phyloP scores from a whole-genome alignment of 2,888 invertebrate genomes.

The Ditylenchus weischeri region DNA sequence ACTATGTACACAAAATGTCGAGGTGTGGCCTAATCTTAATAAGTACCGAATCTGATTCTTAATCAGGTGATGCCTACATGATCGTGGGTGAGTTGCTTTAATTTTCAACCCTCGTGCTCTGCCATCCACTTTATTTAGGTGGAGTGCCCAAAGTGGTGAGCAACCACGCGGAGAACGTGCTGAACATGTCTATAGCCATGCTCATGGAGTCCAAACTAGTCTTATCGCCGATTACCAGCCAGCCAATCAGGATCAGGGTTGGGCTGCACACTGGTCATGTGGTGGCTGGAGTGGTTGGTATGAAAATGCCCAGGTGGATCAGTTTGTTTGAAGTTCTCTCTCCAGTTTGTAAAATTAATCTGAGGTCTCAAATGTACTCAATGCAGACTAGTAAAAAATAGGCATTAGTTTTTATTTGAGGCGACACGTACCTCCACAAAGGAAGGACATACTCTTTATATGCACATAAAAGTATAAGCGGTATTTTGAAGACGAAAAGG shows the following conservation, averaged over 20 bases:
- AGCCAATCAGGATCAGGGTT: conserved; percentile 41
- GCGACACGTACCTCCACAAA: too few relatives aligned
- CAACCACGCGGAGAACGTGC: conserved; percentile 47
- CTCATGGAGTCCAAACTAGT: conserved; percentile 54
- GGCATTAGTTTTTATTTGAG: too few relatives aligned
- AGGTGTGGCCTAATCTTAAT: too few relatives aligned
- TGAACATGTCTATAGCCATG: conserved; percentile 54
- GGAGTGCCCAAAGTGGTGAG: conserved; percentile 54
- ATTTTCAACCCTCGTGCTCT: background rate
- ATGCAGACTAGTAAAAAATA: too few relatives aligned
- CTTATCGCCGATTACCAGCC: conserved; percentile 38
- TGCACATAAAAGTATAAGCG: too few relatives aligned
- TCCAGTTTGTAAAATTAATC: too few relatives aligned
- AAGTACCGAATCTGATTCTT: too few relatives aligned
- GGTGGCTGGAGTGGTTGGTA: conserved; percentile 57
- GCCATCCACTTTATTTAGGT: conserved; percentile 23
- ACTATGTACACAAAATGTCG: too few relatives aligned
- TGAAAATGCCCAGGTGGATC: conserved; percentile 53
- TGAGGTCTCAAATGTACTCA: too few relatives aligned
- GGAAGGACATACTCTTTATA: too few relatives aligned
- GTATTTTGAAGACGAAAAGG: too few relatives aligned
- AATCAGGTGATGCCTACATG: conserved; percentile 56
- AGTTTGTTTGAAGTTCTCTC: too few relatives aligned
- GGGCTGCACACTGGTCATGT: conserved; percentile 55
- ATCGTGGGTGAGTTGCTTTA: conserved; percentile 52